Base-by-base conservation (phyloP, 1,140 invertebrate species). In the Ladona fulva region DNA sequence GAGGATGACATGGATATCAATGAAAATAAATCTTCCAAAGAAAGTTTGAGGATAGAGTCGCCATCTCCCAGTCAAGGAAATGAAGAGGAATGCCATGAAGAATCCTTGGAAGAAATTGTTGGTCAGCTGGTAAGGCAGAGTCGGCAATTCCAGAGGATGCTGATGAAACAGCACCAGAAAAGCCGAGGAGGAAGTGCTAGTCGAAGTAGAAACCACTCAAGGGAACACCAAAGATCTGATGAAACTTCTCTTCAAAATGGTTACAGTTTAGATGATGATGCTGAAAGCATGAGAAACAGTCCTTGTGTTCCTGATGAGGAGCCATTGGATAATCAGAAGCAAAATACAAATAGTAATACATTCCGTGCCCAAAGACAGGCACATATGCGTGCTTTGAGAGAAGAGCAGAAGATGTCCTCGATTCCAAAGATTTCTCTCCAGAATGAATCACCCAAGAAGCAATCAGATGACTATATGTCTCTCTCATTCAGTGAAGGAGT, bases 81-180 rank as follows among this genome's bases (percentile, higher is more conserved):
- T 16, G 24, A 37, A 14, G 74, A 25, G 16, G 29, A 75, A 78
- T 29, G 80, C 52, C 81, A 82, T 77, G 82, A 81, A 44, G 82
- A 83, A 75, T 82, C 82, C 78, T 85, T 94, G 42, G 92, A 93
- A 81, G 89, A 93, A 82, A 94, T 96, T 42, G 93, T 95, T 25
- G 90, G 92, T 19, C 92, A 95, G 82, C 86, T 95, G 24, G 85
- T 95, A 0, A 92, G 94, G 89, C 91, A 95, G 81, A 95, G 93
- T 82, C 89, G 92, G 80, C 93, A 95, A 80, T 94, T 95, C 79
- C 92, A 95, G 80, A 90, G 91, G 78, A 87, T 94, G 24, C 84
- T 94, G 16, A 92, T 91, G 77, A 91, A 90, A 82, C 92, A 91
- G 82, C 83, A 90, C 84, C 81, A 89, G 82, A 85, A 88, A 75